Conservation (phyloP, 2,888 invertebrate species). For the Drosophila prostipennis region DNA sequence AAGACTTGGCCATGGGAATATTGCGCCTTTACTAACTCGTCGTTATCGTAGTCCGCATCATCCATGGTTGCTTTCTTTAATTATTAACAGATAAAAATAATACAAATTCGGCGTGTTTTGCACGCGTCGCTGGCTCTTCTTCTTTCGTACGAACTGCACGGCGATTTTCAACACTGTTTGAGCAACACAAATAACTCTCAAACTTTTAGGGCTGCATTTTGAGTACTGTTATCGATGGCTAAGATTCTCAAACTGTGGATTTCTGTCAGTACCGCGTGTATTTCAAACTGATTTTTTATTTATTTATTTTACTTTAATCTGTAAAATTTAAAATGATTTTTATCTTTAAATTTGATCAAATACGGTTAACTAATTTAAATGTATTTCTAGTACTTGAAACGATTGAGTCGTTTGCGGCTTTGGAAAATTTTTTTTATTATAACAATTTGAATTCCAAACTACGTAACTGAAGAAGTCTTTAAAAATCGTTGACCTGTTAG, state of each 20-base stretch:
- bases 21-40: constrained; percentile 86
- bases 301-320: too few relatives aligned
- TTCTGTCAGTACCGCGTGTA: not conserved
- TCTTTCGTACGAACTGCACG: too few relatives aligned
- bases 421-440: too few relatives aligned
- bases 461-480: too few relatives aligned
- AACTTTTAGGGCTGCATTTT: not conserved
- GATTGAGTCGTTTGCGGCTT: not conserved
- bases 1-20: not conserved
- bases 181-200: not conserved
- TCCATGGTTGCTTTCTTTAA: constrained; percentile 86
- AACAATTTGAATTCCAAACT: too few relatives aligned
- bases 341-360: too few relatives aligned
- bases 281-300: not conserved
- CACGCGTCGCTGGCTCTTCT: constrained; percentile 1
- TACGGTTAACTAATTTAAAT: too few relatives aligned
- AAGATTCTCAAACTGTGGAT: not conserved
- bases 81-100: constrained; percentile 6
- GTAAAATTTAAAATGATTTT: too few relatives aligned
- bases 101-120: constrained; percentile 25
- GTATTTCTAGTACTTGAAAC: not conserved
- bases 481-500: too few relatives aligned
- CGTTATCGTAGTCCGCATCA: constrained; percentile 94
- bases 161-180: too few relatives aligned
- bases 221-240: not conserved